A percentile compares a stretch with the other conserved stretches of the same genome.
phyloP scores from a whole-genome alignment of 2,888 invertebrate species.

The Cheilosia urbana region DNA sequence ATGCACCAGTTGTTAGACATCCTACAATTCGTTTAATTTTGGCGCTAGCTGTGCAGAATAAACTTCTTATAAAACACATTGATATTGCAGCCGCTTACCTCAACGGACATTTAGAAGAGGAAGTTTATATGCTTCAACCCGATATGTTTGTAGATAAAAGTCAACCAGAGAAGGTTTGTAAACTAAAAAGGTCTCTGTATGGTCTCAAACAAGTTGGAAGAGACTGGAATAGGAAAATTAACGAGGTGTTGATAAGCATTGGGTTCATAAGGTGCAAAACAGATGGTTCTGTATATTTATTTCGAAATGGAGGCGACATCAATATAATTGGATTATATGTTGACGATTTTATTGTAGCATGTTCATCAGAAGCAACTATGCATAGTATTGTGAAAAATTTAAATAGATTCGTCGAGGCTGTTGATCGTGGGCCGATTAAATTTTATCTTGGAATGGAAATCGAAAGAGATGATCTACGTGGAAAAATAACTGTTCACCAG shows the following conservation, averaged over 20 bases:
- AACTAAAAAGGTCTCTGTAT: slow-evolving; percentile 42
- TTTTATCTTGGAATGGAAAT: slow-evolving; percentile 66
- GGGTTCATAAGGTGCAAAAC: slow-evolving; percentile 46
- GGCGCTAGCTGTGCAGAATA: slow-evolving; percentile 34
- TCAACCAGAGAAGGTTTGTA: slow-evolving; percentile 40
- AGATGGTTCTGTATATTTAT: slow-evolving; percentile 38
- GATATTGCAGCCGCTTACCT: slow-evolving; percentile 49
- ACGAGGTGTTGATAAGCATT: slow-evolving; percentile 46
- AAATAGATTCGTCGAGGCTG: slow-evolving; percentile 45
- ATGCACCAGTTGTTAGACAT: slow-evolving; percentile 75
- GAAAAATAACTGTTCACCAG: too few relatives aligned
- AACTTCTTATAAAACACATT: slow-evolving; percentile 18
- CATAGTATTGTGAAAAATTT: slow-evolving; percentile 33
- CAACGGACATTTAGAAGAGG: slow-evolving; percentile 64
- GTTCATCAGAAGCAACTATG: slow-evolving; percentile 24
- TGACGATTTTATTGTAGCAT: slow-evolving; percentile 57
- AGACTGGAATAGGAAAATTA: slow-evolving; percentile 60
- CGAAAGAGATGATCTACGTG: slow-evolving; percentile 38
- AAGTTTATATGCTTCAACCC: slow-evolving; percentile 63
- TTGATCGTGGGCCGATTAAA: slow-evolving; percentile 50
- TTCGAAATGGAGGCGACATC: slow-evolving; percentile 19
- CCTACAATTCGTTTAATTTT: slow-evolving; percentile 74
- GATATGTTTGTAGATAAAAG: slow-evolving; percentile 46
- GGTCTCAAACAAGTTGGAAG: slow-evolving; percentile 65
- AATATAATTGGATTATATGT: slow-evolving; percentile 60